Conservation (phyloP, 1,140 invertebrate species). For the Idris sp. region DNA sequence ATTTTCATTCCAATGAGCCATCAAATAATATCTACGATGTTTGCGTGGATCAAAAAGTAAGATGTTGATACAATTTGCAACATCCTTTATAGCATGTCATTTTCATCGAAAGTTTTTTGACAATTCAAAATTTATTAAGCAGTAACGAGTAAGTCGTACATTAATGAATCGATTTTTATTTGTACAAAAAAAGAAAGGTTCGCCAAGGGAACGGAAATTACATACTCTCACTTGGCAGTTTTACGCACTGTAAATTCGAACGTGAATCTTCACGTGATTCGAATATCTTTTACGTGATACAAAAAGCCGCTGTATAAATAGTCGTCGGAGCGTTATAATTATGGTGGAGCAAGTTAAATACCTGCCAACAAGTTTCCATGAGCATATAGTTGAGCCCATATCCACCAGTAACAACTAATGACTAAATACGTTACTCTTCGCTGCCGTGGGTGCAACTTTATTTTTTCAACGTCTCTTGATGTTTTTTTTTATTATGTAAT, state of each 20-base stretch:
- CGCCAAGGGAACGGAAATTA: conserved; percentile 38
- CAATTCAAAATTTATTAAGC: conserved; percentile 42
- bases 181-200: conserved; percentile 28
- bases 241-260: conserved; percentile 40
- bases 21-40: conserved; percentile 1
- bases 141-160: conserved; percentile 1
- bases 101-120: conserved; percentile 43
- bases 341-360: conserved; percentile 68
- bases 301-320: conserved; percentile 61
- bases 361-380: conserved; percentile 66
- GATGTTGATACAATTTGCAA: conserved; percentile 18
- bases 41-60: conserved; percentile 22
- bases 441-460: conserved; percentile 47
- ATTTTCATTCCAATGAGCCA: conserved; percentile 3
- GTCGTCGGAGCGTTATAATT: conserved; percentile 61
- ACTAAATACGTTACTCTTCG: conserved; percentile 52
- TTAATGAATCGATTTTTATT: conserved; percentile 45
- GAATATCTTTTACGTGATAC: conserved; percentile 52
- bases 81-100: conserved; percentile 22
- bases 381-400: conserved; percentile 53
- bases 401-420: conserved; percentile 64
- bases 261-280: conserved; percentile 36
- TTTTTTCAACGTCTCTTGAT: conserved; percentile 43
- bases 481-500: too few species aligned
- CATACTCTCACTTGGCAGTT: conserved; percentile 33